These are phyloP conservation scores for Nipponacmea schrenckii DNA, from an alignment of 2,888 invertebrate genomes.

Conservation along the genomic window DNA sequence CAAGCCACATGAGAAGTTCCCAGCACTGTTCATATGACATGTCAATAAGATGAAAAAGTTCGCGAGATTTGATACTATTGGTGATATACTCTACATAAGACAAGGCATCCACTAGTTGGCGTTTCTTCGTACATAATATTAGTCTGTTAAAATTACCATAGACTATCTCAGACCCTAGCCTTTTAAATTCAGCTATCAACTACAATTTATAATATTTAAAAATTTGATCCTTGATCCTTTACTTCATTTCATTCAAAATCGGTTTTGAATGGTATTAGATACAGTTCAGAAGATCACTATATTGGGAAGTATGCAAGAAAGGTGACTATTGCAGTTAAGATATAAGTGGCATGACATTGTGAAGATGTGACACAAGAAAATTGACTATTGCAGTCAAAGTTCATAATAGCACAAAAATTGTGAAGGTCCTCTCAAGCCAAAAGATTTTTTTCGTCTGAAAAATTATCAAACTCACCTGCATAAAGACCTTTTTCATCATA, in stretches of 20 bases:
- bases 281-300: no score
- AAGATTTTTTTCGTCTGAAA: no score
- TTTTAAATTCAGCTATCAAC: constrained; percentile 65
- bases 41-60: constrained; percentile 92
- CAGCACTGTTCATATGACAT: constrained; percentile 87
- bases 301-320: no score
- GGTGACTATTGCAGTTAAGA: no score
- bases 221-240: no score
- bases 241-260: no score
- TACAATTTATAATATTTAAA: constrained; percentile 28
- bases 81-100: constrained; percentile 87
- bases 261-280: no score
- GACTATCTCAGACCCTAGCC: constrained; percentile 87
- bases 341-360: no score
- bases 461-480: constrained; percentile 67
- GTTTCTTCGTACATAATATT: constrained; percentile 89
- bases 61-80: constrained; percentile 87
- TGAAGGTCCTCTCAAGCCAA: no score
- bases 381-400: no score
- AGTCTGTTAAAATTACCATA: constrained; percentile 94
- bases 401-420: no score
- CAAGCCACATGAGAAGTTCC: constrained; percentile 87
- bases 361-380: no score
- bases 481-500: constrained; percentile 95
- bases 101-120: constrained; percentile 81